Evolutionary conservation across 2,797 vertebrate species (phyloP).

Genomic region (Sitta carolinensis): DNA sequence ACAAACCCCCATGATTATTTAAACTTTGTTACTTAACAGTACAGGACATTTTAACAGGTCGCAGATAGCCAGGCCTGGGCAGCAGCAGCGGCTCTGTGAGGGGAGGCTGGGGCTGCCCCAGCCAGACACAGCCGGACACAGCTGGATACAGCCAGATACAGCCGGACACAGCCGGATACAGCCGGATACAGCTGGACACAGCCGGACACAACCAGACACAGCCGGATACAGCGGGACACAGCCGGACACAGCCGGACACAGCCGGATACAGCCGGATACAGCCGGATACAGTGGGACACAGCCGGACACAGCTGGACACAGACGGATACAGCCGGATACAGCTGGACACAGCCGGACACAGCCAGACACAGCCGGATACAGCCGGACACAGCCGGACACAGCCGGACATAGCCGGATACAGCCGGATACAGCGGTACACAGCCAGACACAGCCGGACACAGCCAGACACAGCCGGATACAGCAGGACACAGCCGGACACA

Average conservation of each 20-base stretch:
- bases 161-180: not conserved
- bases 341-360: rapidly evolving
- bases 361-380: too few species aligned
- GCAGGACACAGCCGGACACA: too few species aligned
- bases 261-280: rapidly evolving
- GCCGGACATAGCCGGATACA: too few species aligned
- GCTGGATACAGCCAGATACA: not conserved
- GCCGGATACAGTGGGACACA: too few species aligned
- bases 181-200: too few species aligned
- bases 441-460: rapidly evolving
- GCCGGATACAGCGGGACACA: too few species aligned
- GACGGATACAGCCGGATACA: too few species aligned
- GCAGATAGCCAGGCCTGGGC: rapidly evolving
- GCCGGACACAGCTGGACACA: too few species aligned
- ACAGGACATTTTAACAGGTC: rapidly evolving
- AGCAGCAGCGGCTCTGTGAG: rapidly evolving
- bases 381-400: too few species aligned
- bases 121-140: rapidly evolving
- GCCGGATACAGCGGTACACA: too few species aligned
- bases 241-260: too few species aligned
- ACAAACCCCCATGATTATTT: not conserved
- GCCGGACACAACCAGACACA: rapidly evolving
- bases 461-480: too few species aligned
- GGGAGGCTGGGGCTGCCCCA: rapidly evolving
- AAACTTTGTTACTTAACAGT: not conserved